Conservation (phyloP, 2,888 invertebrate genomes). For the Aethes cnicana region DNA sequence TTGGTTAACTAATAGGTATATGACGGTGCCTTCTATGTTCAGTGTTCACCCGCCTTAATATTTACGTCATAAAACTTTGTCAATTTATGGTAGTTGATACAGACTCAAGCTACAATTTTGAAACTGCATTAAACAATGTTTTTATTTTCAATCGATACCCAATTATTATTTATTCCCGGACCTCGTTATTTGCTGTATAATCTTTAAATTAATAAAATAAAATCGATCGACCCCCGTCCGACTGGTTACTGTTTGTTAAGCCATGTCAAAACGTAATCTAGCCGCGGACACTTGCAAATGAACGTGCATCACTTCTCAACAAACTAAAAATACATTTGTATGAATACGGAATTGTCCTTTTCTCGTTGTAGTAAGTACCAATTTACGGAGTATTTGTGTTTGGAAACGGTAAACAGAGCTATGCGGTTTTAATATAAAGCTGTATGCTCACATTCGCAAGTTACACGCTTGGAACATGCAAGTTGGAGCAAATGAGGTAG, state of each 20-base stretch:
- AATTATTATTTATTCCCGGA: slow-evolving; percentile 18
- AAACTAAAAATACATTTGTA: slow-evolving; percentile 27
- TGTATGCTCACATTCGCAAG: slow-evolving; percentile 11
- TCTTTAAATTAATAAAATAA: slow-evolving; percentile 56
- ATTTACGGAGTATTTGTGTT: slow-evolving; percentile 9
- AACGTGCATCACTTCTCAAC: slow-evolving; percentile 57
- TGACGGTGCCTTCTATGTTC: too few species aligned
- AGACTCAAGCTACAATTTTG: too few species aligned
- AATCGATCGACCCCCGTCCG: slow-evolving; percentile 49
- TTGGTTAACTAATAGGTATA: too few species aligned
- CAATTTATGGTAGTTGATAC: too few species aligned
- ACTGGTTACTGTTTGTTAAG: slow-evolving; percentile 61
- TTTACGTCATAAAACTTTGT: too few species aligned
- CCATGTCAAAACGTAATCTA: slow-evolving; percentile 68
- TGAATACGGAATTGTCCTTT: slow-evolving; percentile 6
- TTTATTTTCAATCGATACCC: slow-evolving; percentile 23
- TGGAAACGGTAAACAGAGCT: slow-evolving; percentile 21
- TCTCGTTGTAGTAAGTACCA: slow-evolving; percentile 18
- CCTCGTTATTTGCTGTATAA: slow-evolving; percentile 42
- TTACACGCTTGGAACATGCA: slow-evolving; percentile 9
- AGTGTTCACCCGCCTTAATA: too few species aligned
- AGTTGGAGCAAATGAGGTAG: slow-evolving; percentile 13
- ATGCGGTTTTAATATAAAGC: slow-evolving; percentile 28
- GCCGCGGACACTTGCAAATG: slow-evolving; percentile 66
- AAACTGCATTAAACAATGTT: slow-evolving; percentile 8